Conservation (phyloP, 2,888 invertebrate genomes). For the Pimpla rufipes region DNA sequence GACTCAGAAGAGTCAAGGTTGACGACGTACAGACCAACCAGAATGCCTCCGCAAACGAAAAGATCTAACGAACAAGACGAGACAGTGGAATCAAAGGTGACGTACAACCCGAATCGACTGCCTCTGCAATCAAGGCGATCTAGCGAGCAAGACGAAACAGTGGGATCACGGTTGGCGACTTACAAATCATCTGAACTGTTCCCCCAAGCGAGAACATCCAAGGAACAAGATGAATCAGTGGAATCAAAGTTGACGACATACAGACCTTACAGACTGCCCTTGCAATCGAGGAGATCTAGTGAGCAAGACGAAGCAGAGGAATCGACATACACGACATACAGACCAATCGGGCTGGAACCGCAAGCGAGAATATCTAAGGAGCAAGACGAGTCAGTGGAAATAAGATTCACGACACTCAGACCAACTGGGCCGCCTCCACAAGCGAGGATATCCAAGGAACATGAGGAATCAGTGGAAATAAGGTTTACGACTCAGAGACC, state of each 20-base stretch:
- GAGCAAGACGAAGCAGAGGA: neutral
- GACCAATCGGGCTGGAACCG: neutral
- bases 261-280: neutral
- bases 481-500: no score
- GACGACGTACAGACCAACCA: neutral
- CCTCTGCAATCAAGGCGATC: neutral
- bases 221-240: neutral
- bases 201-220: neutral
- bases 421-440: no score
- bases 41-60: no score
- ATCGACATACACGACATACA: neutral
- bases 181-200: neutral
- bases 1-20: neutral
- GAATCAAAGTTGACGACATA: conserved; percentile 5
- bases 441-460: no score
- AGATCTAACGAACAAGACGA: neutral
- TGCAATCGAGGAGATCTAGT: neutral
- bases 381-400: no score
- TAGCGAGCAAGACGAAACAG: neutral
- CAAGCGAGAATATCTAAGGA: no score
- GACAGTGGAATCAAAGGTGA: neutral
- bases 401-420: neutral
- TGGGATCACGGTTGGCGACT: neutral
- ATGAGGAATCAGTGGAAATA: no score
- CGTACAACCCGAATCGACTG: neutral